Evolutionary conservation across 2,888 invertebrate genomes (phyloP), one percentile per base, ranked within the genome.

Genomic region (Disparrhopalites patrizii): DNA sequence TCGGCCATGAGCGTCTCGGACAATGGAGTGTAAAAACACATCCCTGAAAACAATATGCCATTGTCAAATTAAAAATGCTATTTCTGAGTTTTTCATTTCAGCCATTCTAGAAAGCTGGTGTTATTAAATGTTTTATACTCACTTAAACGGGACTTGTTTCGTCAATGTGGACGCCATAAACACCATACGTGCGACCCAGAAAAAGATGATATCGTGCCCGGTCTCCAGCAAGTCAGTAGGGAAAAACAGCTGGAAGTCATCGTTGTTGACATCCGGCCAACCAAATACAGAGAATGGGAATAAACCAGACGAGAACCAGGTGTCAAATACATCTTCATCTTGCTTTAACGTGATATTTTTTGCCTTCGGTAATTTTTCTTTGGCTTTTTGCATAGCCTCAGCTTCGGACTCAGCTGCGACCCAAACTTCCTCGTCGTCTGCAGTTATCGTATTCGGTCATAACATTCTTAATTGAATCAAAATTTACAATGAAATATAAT

Each of bases 171-270:
- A 88, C 0, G 96, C 94, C 76, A 99, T 86, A 86, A 99, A 98
- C 0, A 98, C 98, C 99, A 99, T 99, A 68, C 97, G 84, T 0
- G 98, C 98, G 3, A 99, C 99, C 99, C 99, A 99, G 82, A 99
- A 99, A 84, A 99, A 99, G 54, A 99, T 80, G 77, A 99, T 99
- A 77, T 93, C 99, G 78, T 98, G 94, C 0, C 99, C 97, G 0
- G 97, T 98, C 81, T 99, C 99, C 75, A 99, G 82, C 51, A 99
- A 79, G 0, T 88, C 86, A 0, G 93, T 90, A 0, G 99, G 99
- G 82, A 95, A 99, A 81, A 93, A 94, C 0, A 86, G 85, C 79
- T 88, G 79, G 71, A 94, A 78, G 64, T 88, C 87, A 47, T 81
- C 79, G 0, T 85, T 86, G 40, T 96, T 89, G 83, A 85, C 75